These are phyloP conservation scores for Holothuria scabra DNA, from an alignment of 53 echinoderm and acorn worm genomes.

Conservation along the genomic window DNA sequence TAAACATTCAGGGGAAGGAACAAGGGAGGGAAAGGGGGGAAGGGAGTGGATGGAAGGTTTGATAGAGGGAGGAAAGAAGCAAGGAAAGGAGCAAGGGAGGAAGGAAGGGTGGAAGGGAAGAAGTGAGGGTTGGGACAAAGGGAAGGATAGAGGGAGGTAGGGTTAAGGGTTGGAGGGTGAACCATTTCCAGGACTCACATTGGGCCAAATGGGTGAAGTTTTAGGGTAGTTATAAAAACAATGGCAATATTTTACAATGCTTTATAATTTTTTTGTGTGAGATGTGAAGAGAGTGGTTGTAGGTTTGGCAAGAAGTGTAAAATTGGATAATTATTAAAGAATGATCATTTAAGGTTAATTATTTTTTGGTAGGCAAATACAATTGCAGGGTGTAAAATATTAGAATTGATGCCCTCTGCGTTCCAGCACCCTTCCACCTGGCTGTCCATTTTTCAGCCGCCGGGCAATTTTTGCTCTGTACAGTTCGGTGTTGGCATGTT, in stretches of 20 bases:
- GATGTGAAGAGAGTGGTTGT: slow-evolving; percentile 6
- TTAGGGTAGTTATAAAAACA: background rate
- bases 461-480: slow-evolving; percentile 22
- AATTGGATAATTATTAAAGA: background rate
- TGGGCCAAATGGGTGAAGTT: background rate
- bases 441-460: background rate
- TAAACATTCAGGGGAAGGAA: background rate
- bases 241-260: slow-evolving; percentile 21
- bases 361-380: slow-evolving; percentile 14
- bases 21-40: background rate
- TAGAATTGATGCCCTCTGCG: slow-evolving; percentile 1
- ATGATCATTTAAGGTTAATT: background rate
- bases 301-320: slow-evolving; percentile 14
- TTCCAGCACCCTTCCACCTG: slow-evolving; percentile 1
- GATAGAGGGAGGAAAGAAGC: background rate
- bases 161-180: background rate
- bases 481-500: background rate
- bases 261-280: background rate
- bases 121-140: background rate
- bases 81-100: background rate
- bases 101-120: background rate
- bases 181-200: no score
- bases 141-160: background rate
- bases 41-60: background rate
- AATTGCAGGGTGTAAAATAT: slow-evolving; percentile 27